These are phyloP conservation scores for Oxystoma pomonae DNA, from an alignment of 2,888 invertebrate species.

Conservation along the genomic window DNA sequence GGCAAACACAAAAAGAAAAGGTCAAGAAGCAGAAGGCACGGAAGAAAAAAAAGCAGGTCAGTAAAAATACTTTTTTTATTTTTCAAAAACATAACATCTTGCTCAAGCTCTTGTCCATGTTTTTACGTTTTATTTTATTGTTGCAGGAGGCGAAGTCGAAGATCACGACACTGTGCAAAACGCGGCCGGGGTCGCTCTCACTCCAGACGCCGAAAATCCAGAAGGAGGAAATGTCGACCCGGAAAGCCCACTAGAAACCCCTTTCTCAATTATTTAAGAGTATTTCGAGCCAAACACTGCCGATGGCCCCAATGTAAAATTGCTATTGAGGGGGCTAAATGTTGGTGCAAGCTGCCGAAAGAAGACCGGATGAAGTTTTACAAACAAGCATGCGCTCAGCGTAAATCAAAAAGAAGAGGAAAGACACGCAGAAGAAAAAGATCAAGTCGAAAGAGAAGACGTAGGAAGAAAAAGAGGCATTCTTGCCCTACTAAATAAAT, in stretches of 20 bases:
- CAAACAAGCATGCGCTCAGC: conserved; percentile 23
- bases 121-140: too few relatives aligned
- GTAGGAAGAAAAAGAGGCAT: background rate
- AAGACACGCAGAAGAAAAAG: conserved; percentile 4
- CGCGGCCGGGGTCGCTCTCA: conserved; percentile 8
- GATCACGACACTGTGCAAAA: background rate
- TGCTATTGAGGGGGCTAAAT: conserved; percentile 38
- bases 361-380: conserved; percentile 22
- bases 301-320: conserved; percentile 35
- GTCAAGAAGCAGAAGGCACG: background rate
- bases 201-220: conserved; percentile 5
- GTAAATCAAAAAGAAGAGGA: conserved; percentile 9
- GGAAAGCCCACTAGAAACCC: conserved; percentile 32
- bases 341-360: conserved; percentile 34
- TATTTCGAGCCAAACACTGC: conserved; percentile 34
- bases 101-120: too few relatives aligned
- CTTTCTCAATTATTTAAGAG: conserved; percentile 37
- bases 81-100: too few relatives aligned
- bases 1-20: background rate
- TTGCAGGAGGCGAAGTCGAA: background rate
- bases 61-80: too few relatives aligned
- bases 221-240: conserved; percentile 14
- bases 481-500: too few relatives aligned
- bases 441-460: background rate
- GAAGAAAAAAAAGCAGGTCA: too few relatives aligned